A percentile compares a stretch with the other conserved stretches of the same genome.
phyloP scores from a whole-genome alignment of 1,140 invertebrate species.

The Drosophila kurseongensis region DNA sequence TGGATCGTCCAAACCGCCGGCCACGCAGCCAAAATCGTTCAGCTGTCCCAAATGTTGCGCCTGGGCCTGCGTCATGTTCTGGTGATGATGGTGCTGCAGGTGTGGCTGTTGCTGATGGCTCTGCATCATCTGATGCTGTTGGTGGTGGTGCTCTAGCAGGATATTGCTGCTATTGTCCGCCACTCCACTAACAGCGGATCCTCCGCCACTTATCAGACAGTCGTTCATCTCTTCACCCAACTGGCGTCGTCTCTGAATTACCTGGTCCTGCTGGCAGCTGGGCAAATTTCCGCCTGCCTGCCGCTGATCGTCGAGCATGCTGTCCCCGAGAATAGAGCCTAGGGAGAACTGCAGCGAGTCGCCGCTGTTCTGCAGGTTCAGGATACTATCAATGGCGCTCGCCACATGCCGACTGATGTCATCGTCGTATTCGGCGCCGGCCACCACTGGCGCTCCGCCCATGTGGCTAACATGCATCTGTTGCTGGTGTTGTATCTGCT shows the following conservation, averaged over 20 bases:
- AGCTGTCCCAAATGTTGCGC: constrained; percentile 60
- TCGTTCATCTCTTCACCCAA: constrained; percentile 80
- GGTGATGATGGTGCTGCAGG: constrained; percentile 66
- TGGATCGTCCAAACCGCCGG: constrained; percentile 75
- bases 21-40: constrained; percentile 79
- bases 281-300: constrained; percentile 63
- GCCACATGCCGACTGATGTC: constrained; percentile 91
- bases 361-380: constrained; percentile 88
- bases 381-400: constrained; percentile 91
- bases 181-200: constrained; percentile 47
- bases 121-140: constrained; percentile 61
- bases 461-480: constrained; percentile 71
- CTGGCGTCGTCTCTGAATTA: constrained; percentile 57
- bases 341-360: constrained; percentile 81
- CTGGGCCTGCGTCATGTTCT: constrained; percentile 50
- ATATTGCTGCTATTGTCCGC: constrained; percentile 59
- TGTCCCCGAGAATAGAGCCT: constrained; percentile 79
- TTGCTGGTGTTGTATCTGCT: constrained; percentile 73
- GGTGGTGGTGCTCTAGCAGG: constrained; percentile 64
- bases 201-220: constrained; percentile 77
- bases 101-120: constrained; percentile 50
- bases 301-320: constrained; percentile 75
- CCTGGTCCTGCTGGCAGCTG: constrained; percentile 74
- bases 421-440: constrained; percentile 85
- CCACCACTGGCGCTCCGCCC: constrained; percentile 42